Percentiles rank a stretch among this genome's conserved stretches.
These are phyloP conservation scores for Diorhabda elongata DNA, from an alignment of 1,140 invertebrate species.

Conservation along the genomic window DNA sequence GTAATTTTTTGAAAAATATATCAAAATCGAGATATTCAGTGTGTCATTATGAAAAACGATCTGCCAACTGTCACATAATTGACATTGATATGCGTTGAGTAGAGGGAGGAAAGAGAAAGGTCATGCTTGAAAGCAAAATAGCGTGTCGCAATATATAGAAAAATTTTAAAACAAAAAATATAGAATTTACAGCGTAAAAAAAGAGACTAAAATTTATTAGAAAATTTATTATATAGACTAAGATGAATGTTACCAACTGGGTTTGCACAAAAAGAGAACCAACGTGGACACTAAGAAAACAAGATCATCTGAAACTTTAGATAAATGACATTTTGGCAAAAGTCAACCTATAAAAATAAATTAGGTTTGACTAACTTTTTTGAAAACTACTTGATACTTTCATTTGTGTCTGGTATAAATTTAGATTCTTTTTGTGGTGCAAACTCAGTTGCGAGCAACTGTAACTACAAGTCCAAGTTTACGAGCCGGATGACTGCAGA, in stretches of 20 bases:
- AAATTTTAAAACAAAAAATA: slow-evolving; percentile 1
- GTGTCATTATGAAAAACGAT: too few species aligned
- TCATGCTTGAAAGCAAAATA: slow-evolving; percentile 17
- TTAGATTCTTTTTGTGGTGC: background rate
- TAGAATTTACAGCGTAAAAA: slow-evolving; percentile 2
- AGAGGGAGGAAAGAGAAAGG: slow-evolving; percentile 8
- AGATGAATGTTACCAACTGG: background rate
- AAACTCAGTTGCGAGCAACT: background rate
- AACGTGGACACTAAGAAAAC: too few species aligned
- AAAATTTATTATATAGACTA: background rate
- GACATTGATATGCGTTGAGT: slow-evolving; percentile 10
- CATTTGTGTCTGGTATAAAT: too few species aligned
- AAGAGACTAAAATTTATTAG: background rate
- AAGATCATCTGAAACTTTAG: too few species aligned
- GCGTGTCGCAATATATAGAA: slow-evolving; percentile 10
- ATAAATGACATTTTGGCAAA: too few species aligned
- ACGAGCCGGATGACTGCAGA: slow-evolving; percentile 1
- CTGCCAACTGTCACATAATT: too few species aligned
- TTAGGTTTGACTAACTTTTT: too few species aligned
- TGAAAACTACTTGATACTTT: too few species aligned
- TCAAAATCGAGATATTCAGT: too few species aligned
- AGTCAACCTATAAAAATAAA: too few species aligned
- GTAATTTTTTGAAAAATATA: too few species aligned
- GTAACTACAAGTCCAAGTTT: slow-evolving; percentile 9
- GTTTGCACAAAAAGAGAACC: background rate